These are phyloP conservation scores for Gnathonemus longibarbis DNA, from an alignment of 2,113 vertebrate species.

Conservation along the genomic window DNA sequence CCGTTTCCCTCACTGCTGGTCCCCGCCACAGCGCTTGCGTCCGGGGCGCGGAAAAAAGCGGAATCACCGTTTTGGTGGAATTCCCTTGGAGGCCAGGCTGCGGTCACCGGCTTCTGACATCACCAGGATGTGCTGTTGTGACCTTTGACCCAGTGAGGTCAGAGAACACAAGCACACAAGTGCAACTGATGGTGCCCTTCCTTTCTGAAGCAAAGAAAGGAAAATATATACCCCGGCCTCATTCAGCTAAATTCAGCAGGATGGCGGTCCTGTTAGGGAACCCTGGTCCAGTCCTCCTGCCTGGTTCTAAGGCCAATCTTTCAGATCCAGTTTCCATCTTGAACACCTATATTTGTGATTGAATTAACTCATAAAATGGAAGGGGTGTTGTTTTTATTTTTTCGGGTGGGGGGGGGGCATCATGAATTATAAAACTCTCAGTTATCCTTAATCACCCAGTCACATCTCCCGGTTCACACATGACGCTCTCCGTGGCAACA, in stretches of 20 bases:
- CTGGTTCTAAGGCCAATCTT: not conserved
- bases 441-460: not conserved
- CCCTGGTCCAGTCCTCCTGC: not conserved
- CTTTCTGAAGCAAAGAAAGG: slow-evolving; percentile 37
- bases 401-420: not conserved
- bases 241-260: not conserved
- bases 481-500: not conserved
- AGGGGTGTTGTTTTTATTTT: not conserved
- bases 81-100: not conserved
- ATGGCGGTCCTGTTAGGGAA: not conserved
- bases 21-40: not conserved
- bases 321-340: not conserved
- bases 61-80: not conserved
- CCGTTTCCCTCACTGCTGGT: not conserved
- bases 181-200: slow-evolving; percentile 34
- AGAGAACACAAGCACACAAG: slow-evolving; percentile 39
- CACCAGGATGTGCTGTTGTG: slow-evolving; percentile 40
- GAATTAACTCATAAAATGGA: not conserved
- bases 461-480: not conserved
- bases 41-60: not conserved
- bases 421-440: not conserved
- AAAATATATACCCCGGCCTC: slow-evolving; percentile 31
- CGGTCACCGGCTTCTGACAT: slow-evolving; percentile 22
- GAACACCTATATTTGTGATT: not conserved
- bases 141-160: slow-evolving; percentile 41